Evolutionary conservation across 2,113 vertebrate species (phyloP).

Genomic region (Coregonus clupeaformis): DNA sequence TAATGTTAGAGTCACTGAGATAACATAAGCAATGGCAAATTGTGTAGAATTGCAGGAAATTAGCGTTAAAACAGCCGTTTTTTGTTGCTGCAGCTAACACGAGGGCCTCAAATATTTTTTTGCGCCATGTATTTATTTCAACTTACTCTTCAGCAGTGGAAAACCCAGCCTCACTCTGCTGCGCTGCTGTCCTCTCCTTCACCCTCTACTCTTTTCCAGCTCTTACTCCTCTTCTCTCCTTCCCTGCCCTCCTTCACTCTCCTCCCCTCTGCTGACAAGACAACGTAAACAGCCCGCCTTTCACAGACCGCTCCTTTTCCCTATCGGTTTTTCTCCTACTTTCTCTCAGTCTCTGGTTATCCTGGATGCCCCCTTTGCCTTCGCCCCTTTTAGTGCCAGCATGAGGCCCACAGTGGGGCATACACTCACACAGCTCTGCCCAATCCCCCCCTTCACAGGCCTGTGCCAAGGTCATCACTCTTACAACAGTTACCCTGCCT

Average conservation of each 20-base stretch:
- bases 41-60: no score
- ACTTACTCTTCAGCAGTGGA: slow-evolving; percentile 50
- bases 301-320: slow-evolving; percentile 26
- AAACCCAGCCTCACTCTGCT: slow-evolving; percentile 43
- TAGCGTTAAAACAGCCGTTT: no score
- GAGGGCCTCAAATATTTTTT: no score
- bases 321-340: slow-evolving; percentile 26
- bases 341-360: slow-evolving; percentile 16
- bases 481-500: slow-evolving; percentile 35
- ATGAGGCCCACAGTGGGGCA: slow-evolving; percentile 61
- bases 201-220: slow-evolving; percentile 58
- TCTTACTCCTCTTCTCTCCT: slow-evolving; percentile 52
- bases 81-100: no score
- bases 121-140: slow-evolving; percentile 36
- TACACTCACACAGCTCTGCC: slow-evolving; percentile 28
- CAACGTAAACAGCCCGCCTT: slow-evolving; percentile 64
- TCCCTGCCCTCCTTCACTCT: slow-evolving; percentile 44
- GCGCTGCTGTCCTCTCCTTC: slow-evolving; percentile 61
- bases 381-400: slow-evolving; percentile 36
- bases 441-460: slow-evolving; percentile 21
- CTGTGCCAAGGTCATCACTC: slow-evolving; percentile 59
- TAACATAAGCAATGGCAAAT: no score
- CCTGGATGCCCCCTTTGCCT: slow-evolving; percentile 20
- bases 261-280: slow-evolving; percentile 49
- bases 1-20: no score